Base-by-base conservation (phyloP, 2,888 invertebrate genomes). In the Pachliopta kotzebuea region DNA sequence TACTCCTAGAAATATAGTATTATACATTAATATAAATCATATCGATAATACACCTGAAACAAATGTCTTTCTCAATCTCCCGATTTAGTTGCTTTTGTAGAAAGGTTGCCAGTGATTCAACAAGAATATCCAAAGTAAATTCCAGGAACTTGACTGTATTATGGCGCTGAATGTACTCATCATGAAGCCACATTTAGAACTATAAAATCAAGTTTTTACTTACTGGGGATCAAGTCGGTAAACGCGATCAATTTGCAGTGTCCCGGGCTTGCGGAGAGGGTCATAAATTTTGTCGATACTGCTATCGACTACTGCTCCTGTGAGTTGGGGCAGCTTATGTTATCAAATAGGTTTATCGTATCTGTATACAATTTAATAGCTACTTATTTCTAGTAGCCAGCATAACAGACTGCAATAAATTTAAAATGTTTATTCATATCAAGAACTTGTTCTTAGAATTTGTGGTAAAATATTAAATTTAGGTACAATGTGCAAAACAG, bases 241-340 rank as follows among this genome's bases (percentile, higher is more conserved):
- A 63, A 63, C 42, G 54, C 58, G 54, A 63, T 63, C 58, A 59
- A 63, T 63, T 63, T 59, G 58, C 63, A 59, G 58, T 63, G 63
- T 59, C 54, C 58, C 45, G 45, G 58, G 54, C 63, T 45, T 49
- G 45, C 49, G 54, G 54, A 53, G 45, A 53, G 4, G 54, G 63
- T 58, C 42, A 63, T 63, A 63, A 63, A 63, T 59, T 63, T 63
- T 29, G 63, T 49, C 58, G 63, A 63, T 55, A 63, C 58, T 59
- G 58, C 58, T 63, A 59, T 63, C 58, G 58, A 45, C 45, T 45
- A 42, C 57, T 63, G 29, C 63, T 58, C 54, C 54, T 58, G 57
- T 42, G 57, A 63, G 53, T 57, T 63, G 53, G 26, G 57, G 53
- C 50, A 52, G 50, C 50, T 52, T 52, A 52, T 52, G 50, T 52